These are phyloP conservation scores for Hephaestus fuliginosus DNA, from an alignment of 2,797 vertebrate species.

Conservation along the genomic window DNA sequence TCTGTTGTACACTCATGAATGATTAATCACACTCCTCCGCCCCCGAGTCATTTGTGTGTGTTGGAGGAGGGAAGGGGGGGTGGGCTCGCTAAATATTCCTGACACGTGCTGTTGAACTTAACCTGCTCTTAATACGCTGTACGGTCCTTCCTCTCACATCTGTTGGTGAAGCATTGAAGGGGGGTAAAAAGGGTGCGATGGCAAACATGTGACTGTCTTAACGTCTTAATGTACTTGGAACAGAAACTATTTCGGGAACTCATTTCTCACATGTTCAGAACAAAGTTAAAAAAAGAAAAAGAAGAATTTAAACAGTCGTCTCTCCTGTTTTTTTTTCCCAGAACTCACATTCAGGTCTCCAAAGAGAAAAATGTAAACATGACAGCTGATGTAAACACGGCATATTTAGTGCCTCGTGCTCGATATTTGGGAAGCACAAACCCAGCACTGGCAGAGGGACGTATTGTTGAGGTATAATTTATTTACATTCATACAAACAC, in stretches of 20 bases:
- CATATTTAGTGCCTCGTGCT: constrained; percentile 23
- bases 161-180: constrained; percentile 22
- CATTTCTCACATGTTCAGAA: constrained; percentile 13
- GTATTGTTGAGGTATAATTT: constrained; percentile 42
- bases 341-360: constrained; percentile 38
- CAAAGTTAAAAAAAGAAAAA: neutral
- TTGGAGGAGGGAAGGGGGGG: too few species aligned
- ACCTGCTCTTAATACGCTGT: constrained; percentile 36
- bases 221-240: constrained; percentile 5
- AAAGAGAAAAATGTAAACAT: constrained; percentile 51
- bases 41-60: neutral
- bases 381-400: constrained; percentile 25
- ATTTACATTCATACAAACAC: constrained; percentile 52
- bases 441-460: constrained; percentile 45
- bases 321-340: neutral
- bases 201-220: neutral
- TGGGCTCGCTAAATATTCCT: constrained; percentile 16
- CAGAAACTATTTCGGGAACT: constrained; percentile 12
- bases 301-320: neutral
- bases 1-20: constrained; percentile 28
- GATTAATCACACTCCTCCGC: constrained; percentile 21
- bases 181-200: constrained; percentile 3
- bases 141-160: constrained; percentile 2
- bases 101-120: constrained; percentile 11
- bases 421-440: constrained; percentile 68